These are phyloP conservation scores for Drosophila anomelani DNA, from an alignment of 2,888 invertebrate genomes.

Conservation along the genomic window DNA sequence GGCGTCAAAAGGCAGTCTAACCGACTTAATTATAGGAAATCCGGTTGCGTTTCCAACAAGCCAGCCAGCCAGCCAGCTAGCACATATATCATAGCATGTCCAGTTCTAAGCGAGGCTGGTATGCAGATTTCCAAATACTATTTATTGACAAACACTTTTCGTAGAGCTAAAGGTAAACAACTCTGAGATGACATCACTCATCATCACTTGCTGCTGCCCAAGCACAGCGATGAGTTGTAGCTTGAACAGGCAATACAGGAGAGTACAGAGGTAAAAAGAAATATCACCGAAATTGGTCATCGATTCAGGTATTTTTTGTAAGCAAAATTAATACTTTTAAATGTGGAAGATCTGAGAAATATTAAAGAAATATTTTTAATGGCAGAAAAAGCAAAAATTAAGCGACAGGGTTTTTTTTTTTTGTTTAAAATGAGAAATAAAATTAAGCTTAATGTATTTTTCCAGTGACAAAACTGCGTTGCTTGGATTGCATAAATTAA, in stretches of 20 bases:
- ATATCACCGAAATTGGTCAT: constrained; percentile 19
- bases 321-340: background rate
- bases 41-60: constrained; percentile 55
- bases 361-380: background rate
- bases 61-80: background rate
- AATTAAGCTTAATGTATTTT: background rate
- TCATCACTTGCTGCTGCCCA: constrained; percentile 40
- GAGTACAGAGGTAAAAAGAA: constrained; percentile 22
- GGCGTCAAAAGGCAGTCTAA: constrained; percentile 58
- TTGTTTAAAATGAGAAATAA: background rate
- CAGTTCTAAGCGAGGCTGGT: constrained; percentile 36
- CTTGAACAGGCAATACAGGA: constrained; percentile 21
- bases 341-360: background rate
- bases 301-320: constrained; percentile 1
- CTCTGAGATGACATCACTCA: constrained; percentile 70
- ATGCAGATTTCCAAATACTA: constrained; percentile 46
- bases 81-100: constrained; percentile 42
- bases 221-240: constrained; percentile 39
- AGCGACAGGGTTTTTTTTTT: background rate
- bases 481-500: constrained; percentile 67
- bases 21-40: constrained; percentile 69
- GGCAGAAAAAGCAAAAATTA: background rate
- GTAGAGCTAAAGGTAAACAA: constrained; percentile 24
- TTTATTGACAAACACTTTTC: constrained; percentile 54
- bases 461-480: constrained; percentile 51